Conservation (phyloP, 2,888 invertebrate species). For the Ernsta delagoae region DNA sequence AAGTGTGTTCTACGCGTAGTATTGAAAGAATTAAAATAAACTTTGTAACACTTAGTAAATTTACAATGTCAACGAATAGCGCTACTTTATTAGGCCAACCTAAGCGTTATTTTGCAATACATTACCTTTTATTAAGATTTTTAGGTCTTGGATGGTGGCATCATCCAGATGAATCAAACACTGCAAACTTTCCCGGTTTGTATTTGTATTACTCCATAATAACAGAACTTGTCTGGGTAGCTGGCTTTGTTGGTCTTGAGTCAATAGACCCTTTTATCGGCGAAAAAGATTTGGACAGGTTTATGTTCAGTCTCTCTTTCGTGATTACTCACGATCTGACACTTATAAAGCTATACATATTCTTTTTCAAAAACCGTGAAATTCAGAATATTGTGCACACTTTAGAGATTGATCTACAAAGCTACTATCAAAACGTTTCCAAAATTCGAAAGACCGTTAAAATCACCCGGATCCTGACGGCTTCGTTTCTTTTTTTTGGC, state of each 20-base stretch:
- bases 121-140: slow-evolving; percentile 66
- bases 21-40: not conserved
- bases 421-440: slow-evolving; percentile 68
- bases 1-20: not conserved
- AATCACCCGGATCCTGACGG: slow-evolving; percentile 63
- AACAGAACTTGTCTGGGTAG: slow-evolving; percentile 73
- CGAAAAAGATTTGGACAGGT: slow-evolving; percentile 72
- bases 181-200: slow-evolving; percentile 66
- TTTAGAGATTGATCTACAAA: slow-evolving; percentile 65
- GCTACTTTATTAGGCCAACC: slow-evolving; percentile 49
- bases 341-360: slow-evolving; percentile 71
- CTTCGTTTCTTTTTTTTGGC: slow-evolving; percentile 71
- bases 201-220: slow-evolving; percentile 71
- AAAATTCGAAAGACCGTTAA: slow-evolving; percentile 62
- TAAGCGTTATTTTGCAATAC: slow-evolving; percentile 65
- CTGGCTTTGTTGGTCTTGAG: slow-evolving; percentile 75
- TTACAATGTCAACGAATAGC: not conserved
- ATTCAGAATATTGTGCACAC: slow-evolving; percentile 72
- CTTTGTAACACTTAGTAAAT: not conserved
- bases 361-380: slow-evolving; percentile 70
- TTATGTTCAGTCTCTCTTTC: slow-evolving; percentile 79
- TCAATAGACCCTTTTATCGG: slow-evolving; percentile 78
- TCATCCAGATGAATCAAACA: slow-evolving; percentile 69
- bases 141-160: slow-evolving; percentile 81
- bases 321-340: slow-evolving; percentile 79